Evolutionary conservation across 2,888 invertebrate genomes (phyloP).

Genomic region (Lathronympha strigana): DNA sequence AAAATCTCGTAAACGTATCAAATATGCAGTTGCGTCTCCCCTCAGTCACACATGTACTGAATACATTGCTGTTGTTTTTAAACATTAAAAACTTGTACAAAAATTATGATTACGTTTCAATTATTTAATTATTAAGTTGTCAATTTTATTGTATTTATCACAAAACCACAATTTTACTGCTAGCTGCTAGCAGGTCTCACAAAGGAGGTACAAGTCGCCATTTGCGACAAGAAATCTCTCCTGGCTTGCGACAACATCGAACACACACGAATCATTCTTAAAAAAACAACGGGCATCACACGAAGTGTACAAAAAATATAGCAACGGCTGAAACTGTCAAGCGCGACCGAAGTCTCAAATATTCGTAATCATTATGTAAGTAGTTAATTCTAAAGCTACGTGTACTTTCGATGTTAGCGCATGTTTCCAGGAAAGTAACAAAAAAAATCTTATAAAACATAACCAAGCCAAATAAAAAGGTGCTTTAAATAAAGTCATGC

Average conservation of each 20-base stretch:
- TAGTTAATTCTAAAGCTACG: neutral
- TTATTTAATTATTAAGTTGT: conserved; percentile 64
- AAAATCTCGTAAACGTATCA: conserved; percentile 71
- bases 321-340: neutral
- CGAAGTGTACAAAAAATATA: neutral
- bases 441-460: conserved; percentile 68
- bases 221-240: conserved; percentile 65
- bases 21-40: conserved; percentile 72
- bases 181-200: conserved; percentile 80
- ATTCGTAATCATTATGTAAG: neutral
- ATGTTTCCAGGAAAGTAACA: conserved; percentile 55
- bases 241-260: conserved; percentile 63
- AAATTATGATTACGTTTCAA: conserved; percentile 71
- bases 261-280: conserved; percentile 46
- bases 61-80: conserved; percentile 52
- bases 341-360: neutral
- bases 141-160: conserved; percentile 83
- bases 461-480: conserved; percentile 70
- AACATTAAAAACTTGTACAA: conserved; percentile 74
- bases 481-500: conserved; percentile 69
- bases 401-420: conserved; percentile 57
- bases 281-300: neutral
- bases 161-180: conserved; percentile 81
- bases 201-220: conserved; percentile 57
- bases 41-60: conserved; percentile 47